Conservation (phyloP, 1,140 invertebrate species). For the Bombus haemorrhoidalis region DNA sequence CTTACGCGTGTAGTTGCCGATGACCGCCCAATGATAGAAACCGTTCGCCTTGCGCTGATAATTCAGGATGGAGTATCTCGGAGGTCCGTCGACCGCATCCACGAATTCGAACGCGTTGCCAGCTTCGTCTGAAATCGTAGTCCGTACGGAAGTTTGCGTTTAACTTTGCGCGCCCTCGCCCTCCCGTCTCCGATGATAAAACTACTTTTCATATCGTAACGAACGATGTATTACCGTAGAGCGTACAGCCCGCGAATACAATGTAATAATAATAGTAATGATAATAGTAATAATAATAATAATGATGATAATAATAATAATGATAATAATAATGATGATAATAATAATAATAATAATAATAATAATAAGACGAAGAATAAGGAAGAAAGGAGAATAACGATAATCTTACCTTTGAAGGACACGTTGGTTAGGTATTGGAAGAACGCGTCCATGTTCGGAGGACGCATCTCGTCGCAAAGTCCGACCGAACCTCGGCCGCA, state of each 20-base stretch:
- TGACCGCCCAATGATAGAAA: conserved; percentile 80
- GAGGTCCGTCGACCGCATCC: conserved; percentile 81
- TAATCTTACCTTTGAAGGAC: conserved; percentile 81
- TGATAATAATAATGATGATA: neutral
- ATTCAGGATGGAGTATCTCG: conserved; percentile 84
- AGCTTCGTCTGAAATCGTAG: conserved; percentile 77
- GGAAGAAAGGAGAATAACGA: too few relatives aligned
- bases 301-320: too few relatives aligned
- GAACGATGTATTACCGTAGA: too few relatives aligned
- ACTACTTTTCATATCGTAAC: too few relatives aligned
- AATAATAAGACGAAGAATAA: too few relatives aligned
- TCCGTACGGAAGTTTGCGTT: too few relatives aligned
- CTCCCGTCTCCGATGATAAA: too few relatives aligned
- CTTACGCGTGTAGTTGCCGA: conserved; percentile 84
- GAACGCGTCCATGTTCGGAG: conserved; percentile 79
- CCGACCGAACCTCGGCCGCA: conserved; percentile 77
- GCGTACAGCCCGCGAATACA: neutral
- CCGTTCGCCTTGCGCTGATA: conserved; percentile 78
- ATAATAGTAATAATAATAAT: neutral
- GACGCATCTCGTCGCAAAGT: conserved; percentile 80
- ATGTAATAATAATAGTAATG: neutral
- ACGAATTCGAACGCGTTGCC: conserved; percentile 81
- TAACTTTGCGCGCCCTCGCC: too few relatives aligned
- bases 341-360: too few relatives aligned
- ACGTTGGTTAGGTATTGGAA: conserved; percentile 81